These are phyloP conservation scores for Labeo catla DNA, from an alignment of 2,113 vertebrate species.

Conservation along the genomic window DNA sequence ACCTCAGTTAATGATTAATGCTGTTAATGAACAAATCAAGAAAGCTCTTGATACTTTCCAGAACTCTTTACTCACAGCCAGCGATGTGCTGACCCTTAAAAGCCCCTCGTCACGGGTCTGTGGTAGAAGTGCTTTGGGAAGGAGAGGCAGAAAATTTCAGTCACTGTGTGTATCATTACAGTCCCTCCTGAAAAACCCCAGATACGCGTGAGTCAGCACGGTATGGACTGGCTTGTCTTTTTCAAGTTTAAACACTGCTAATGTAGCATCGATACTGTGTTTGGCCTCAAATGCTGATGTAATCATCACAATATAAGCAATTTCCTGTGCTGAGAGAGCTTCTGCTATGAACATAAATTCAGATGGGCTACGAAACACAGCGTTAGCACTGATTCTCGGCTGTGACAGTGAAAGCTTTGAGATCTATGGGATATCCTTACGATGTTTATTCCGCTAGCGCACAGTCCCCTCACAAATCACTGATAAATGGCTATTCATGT, in stretches of 20 bases:
- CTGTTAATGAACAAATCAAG: conserved; percentile 59
- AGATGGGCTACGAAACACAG: background rate
- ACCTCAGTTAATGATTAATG: conserved; percentile 62
- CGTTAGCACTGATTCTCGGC: conserved; percentile 1
- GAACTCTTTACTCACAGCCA: conserved; percentile 21
- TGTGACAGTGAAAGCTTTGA: conserved; percentile 34
- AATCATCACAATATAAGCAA: conserved; percentile 14
- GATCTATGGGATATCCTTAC: conserved; percentile 34
- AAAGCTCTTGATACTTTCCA: conserved; percentile 51
- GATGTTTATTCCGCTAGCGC: conserved; percentile 10
- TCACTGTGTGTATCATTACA: background rate
- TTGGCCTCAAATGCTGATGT: background rate
- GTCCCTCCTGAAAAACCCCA: background rate
- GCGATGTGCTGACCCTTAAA: conserved; percentile 34
- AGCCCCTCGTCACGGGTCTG: conserved; percentile 16
- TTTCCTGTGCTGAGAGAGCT: background rate
- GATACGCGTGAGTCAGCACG: background rate
- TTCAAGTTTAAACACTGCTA: conserved; percentile 11
- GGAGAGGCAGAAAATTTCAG: background rate
- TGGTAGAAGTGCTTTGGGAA: background rate
- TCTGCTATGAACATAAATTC: background rate
- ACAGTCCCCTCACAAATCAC: conserved; percentile 44
- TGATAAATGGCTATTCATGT: conserved; percentile 54
- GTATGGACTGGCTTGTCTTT: background rate
- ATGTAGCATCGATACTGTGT: background rate